Percentiles rank a stretch among this genome's conserved stretches.
Conservation (phyloP, 2,888 invertebrate genomes). For the Epinotia brunnichana region DNA sequence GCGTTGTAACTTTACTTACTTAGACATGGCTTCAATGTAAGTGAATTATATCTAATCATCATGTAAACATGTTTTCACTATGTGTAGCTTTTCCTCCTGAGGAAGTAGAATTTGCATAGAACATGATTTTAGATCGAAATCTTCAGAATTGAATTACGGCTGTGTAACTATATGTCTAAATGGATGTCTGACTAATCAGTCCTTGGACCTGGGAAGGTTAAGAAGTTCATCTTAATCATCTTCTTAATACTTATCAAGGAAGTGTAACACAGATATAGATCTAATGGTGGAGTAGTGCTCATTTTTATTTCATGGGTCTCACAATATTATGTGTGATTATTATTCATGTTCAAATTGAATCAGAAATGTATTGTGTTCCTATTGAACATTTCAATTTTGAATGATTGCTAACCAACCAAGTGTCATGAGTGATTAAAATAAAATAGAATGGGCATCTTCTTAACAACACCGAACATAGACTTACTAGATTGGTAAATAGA, state of each 20-base stretch:
- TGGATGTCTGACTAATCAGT: background rate
- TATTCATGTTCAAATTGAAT: background rate
- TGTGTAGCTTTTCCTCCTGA: background rate
- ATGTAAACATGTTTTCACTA: background rate
- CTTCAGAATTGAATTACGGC: conserved; percentile 1
- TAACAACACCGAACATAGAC: too few species aligned
- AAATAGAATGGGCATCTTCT: too few species aligned
- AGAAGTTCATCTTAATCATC: background rate
- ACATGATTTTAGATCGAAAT: background rate
- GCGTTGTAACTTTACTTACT: background rate
- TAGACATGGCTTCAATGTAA: background rate
- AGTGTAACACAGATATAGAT: background rate
- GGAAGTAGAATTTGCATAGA: background rate
- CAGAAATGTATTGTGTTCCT: background rate
- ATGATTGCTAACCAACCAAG: background rate
- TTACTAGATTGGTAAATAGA: background rate
- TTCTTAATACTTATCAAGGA: background rate
- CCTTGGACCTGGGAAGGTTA: background rate
- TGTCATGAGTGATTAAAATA: background rate
- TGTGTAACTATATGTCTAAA: background rate
- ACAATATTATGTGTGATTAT: too few species aligned
- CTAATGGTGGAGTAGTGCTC: background rate
- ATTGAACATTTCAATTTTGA: background rate
- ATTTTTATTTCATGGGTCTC: background rate
- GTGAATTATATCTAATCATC: background rate